phyloP scores from a whole-genome alignment of 1,140 invertebrate species.

The Tetramorium alpestre region DNA sequence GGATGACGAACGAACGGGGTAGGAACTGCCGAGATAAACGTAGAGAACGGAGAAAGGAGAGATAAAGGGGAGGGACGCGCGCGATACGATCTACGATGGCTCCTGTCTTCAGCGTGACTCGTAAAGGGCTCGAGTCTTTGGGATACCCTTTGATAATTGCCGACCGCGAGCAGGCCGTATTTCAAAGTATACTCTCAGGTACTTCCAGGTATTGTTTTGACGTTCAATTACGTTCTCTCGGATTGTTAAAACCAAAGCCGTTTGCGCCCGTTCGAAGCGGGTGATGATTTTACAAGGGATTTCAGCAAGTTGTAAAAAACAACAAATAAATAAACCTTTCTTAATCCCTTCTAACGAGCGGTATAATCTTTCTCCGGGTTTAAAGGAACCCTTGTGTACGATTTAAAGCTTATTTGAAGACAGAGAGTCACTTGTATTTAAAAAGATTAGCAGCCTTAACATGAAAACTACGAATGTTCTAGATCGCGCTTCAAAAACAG shows the following conservation, averaged over 20 bases:
- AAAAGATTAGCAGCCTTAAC: not conserved
- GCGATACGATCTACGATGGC: constrained; percentile 81
- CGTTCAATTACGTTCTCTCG: constrained; percentile 66
- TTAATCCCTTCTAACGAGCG: not conserved
- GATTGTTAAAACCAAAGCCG: not conserved
- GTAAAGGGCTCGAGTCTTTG: constrained; percentile 69
- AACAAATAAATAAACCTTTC: not conserved
- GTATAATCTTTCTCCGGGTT: not conserved
- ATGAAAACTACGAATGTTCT: not conserved
- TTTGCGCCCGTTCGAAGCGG: not conserved
- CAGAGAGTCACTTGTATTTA: not conserved
- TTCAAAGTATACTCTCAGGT: constrained; percentile 41
- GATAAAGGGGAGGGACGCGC: constrained; percentile 54
- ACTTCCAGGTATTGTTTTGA: constrained; percentile 72
- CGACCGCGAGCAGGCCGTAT: constrained; percentile 66
- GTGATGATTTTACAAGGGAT: not conserved
- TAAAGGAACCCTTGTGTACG: not conserved
- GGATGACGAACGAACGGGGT: not conserved
- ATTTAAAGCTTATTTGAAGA: not conserved
- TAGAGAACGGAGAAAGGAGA: constrained; percentile 57
- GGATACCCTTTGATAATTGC: constrained; percentile 79
- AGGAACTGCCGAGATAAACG: constrained; percentile 33
- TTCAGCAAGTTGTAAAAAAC: not conserved
- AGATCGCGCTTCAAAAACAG: not conserved
- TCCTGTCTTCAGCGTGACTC: constrained; percentile 82